Base-by-base conservation (phyloP, 2,797 vertebrate species). In the Rhinophrynus dorsalis region DNA sequence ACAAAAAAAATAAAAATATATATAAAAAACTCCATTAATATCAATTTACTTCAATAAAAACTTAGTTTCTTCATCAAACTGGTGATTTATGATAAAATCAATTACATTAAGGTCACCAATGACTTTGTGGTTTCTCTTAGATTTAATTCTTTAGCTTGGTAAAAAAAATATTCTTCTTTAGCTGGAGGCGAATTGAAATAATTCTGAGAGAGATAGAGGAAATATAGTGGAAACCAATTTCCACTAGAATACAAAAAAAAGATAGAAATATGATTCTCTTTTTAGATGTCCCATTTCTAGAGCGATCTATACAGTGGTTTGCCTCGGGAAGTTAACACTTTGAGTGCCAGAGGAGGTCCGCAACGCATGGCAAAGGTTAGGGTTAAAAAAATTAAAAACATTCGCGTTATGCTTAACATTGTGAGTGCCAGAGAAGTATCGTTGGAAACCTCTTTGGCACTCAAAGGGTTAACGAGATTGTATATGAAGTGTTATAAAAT, bases 11-110 rank as follows among this genome's bases (percentile, higher is more conserved):
- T 75, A 32, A 10, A 10, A 32, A 32, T 5, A 10, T 32, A 5
- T 32, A 5, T 32, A n/a, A n/a, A n/a, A n/a, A n/a, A n/a, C n/a
- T 78, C 85, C 88, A 91, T 91, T 89, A 89, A 90, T 89, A 90
- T 91, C 88, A 89, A 90, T 91, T 90, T 88, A 81, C 83, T 88
- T 88, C 87, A 86, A 77, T 85, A 85, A 87, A 89, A 89, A 88
- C 84, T 83, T 73, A 74, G 84, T 79, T 85, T 90, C 88, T 89
- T 90, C 85, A 81, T 86, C 85, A 84, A 93, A 90, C 91, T 92
- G 92, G 90, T 94, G 93, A 95, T 94, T 89, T 93, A 96, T 95
- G 89, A 92, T 90, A 85, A 94, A 95, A 96, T 95, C 91, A 89
- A 95, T 96, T 88, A 87, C 88, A 93, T 90, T 85, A 84, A 77